Conservation (phyloP, 2,113 vertebrate genomes). For the Catharus minimus region DNA sequence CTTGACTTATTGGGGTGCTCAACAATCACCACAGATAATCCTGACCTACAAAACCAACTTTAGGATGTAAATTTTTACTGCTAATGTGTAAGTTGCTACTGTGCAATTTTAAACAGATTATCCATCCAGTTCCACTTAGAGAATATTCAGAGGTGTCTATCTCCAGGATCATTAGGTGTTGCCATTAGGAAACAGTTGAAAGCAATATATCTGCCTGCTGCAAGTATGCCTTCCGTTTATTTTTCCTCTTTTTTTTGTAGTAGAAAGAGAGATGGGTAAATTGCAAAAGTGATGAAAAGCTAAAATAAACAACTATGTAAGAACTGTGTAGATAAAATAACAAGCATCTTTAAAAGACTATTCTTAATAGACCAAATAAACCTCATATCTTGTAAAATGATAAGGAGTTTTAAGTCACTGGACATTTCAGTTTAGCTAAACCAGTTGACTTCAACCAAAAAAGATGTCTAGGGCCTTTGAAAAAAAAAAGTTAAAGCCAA, state of each 20-base stretch:
- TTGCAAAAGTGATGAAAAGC: neutral
- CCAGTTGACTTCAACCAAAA: neutral
- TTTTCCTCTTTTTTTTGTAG: neutral
- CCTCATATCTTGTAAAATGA: neutral
- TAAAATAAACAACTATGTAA: neutral
- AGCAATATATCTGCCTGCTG: neutral
- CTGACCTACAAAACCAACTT: neutral
- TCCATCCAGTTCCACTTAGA: neutral
- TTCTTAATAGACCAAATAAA: neutral
- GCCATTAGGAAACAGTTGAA: neutral
- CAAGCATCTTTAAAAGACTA: neutral
- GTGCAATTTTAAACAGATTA: neutral
- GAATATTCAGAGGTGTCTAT: neutral
- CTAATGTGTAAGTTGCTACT: neutral
- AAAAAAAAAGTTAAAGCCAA: neutral
- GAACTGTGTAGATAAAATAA: neutral
- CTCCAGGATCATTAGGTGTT: neutral
- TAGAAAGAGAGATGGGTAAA: neutral
- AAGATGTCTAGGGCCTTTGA: neutral
- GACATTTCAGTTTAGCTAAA: neutral
- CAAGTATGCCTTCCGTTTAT: neutral
- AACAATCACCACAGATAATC: neutral
- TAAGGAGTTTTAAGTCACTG: neutral
- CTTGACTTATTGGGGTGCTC: neutral
- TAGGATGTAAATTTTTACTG: neutral